Percentiles rank a stretch among this genome's conserved stretches.
Evolutionary conservation across 2,797 vertebrate genomes (phyloP).

Genomic region (Prunella strophiata): DNA sequence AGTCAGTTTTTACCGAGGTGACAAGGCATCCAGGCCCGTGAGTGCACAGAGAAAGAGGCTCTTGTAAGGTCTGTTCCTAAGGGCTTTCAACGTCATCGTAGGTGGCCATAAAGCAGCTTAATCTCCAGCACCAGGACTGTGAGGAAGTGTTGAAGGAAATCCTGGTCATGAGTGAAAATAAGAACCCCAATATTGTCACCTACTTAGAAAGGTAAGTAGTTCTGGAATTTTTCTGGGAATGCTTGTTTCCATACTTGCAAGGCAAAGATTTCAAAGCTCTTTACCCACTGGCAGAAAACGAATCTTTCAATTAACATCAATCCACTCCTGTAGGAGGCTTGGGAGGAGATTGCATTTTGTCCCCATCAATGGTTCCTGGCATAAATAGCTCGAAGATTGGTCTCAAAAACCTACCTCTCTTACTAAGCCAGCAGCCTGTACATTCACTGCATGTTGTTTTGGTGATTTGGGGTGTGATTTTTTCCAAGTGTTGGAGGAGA

Average conservation of each 20-base stretch:
- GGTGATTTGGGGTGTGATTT: too few species aligned
- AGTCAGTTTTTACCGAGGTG: not conserved
- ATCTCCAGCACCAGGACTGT: not conserved
- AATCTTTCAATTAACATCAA: not conserved
- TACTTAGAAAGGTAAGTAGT: slow-evolving; percentile 92
- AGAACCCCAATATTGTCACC: slow-evolving; percentile 95
- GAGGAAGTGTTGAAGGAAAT: slow-evolving; percentile 88
- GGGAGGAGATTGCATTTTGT: not conserved
- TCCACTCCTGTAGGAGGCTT: fast-evolving
- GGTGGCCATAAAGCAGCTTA: not conserved
- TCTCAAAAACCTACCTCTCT: not conserved
- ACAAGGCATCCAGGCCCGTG: not conserved
- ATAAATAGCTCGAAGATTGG: not conserved
- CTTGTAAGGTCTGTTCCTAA: not conserved
- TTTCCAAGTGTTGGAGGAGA: not conserved
- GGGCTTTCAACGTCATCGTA: not conserved
- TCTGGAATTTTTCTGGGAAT: not conserved
- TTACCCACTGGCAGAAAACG: not conserved
- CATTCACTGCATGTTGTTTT: not conserved
- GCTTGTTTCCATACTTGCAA: not conserved
- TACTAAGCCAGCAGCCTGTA: not conserved
- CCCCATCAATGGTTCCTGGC: not conserved
- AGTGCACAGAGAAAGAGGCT: not conserved
- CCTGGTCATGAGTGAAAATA: slow-evolving; percentile 96
- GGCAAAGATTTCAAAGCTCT: not conserved